phyloP scores from a whole-genome alignment of 30 jellyfish, hydroid and myxozoan genomes.

The Morbakka virulenta region DNA sequence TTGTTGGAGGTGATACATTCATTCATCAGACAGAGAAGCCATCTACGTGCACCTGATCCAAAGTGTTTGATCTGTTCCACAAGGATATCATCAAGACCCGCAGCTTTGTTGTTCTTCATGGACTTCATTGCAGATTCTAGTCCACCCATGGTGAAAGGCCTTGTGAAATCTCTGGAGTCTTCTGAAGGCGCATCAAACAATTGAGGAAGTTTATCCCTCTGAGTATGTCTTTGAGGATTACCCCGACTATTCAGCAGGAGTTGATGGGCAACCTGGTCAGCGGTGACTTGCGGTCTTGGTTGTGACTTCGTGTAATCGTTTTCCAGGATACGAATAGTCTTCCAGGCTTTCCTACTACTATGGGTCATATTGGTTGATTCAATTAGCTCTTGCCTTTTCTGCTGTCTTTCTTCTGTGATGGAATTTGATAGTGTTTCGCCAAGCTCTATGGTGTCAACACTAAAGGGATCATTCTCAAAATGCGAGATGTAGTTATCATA shows the following conservation, averaged over 20 bases:
- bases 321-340: background rate
- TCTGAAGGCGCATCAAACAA: background rate
- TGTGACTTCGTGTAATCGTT: background rate
- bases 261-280: background rate
- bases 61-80: background rate
- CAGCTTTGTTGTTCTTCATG: background rate
- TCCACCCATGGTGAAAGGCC: background rate
- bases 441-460: background rate
- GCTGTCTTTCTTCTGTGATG: background rate
- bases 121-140: background rate
- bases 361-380: no score
- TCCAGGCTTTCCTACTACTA: background rate
- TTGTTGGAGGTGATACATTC: background rate
- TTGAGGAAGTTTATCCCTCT: background rate
- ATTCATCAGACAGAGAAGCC: no score
- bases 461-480: no score
- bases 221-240: background rate
- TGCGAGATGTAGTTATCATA: no score
- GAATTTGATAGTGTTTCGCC: background rate
- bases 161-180: no score
- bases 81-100: background rate
- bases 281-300: background rate
- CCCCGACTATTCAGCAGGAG: background rate
- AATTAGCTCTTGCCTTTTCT: no score
- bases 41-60: background rate